Evolutionary conservation across 2,888 invertebrate genomes (phyloP).

Genomic region (Nudaria mundana): DNA sequence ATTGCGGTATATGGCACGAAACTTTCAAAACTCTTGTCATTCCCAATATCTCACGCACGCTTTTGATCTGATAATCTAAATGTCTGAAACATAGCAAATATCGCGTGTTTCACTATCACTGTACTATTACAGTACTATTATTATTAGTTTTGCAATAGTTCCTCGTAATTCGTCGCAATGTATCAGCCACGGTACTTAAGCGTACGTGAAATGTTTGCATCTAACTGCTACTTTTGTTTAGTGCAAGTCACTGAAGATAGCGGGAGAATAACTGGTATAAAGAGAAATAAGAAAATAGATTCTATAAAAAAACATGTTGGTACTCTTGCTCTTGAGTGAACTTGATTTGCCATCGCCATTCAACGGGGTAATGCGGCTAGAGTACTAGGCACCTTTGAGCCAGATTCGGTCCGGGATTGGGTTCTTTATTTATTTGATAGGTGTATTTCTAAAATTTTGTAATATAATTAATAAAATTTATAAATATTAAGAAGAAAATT

Average conservation of each 20-base stretch:
- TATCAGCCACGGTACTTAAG: constrained; percentile 41
- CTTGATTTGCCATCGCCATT: too few species aligned
- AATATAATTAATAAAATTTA: too few species aligned
- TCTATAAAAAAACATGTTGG: too few species aligned
- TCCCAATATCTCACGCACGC: neutral
- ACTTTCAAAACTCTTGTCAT: neutral
- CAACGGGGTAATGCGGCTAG: too few species aligned
- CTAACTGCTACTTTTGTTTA: constrained; percentile 23
- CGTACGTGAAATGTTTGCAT: constrained; percentile 37
- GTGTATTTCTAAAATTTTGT: too few species aligned
- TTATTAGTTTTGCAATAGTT: constrained; percentile 29
- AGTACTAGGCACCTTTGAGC: too few species aligned
- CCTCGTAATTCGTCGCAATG: constrained; percentile 29
- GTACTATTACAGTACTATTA: constrained; percentile 15
- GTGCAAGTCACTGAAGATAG: constrained; percentile 1
- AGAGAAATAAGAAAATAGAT: neutral
- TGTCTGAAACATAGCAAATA: constrained; percentile 1
- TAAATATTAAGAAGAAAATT: too few species aligned
- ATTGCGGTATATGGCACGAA: neutral
- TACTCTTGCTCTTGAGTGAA: too few species aligned
- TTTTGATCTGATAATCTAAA: constrained; percentile 15
- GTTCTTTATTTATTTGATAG: too few species aligned
- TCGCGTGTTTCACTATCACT: constrained; percentile 13
- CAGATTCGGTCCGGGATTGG: too few species aligned
- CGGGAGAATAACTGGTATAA: neutral